phyloP scores from a whole-genome alignment of 2,888 invertebrate genomes.

The Ligdia adustata region DNA sequence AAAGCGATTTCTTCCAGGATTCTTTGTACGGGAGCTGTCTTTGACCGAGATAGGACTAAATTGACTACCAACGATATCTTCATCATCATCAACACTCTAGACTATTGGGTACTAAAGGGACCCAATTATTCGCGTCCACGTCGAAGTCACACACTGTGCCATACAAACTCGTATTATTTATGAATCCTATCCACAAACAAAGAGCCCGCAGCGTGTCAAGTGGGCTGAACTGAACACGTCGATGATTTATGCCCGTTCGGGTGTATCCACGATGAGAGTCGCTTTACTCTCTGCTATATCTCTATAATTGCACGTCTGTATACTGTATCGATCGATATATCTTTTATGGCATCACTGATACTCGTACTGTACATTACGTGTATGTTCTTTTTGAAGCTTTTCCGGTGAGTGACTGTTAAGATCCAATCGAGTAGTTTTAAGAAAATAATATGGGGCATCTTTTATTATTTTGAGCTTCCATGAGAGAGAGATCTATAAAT shows the following conservation, averaged over 20 bases:
- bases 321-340: constrained; percentile 9
- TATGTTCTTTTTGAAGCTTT: too few relatives aligned
- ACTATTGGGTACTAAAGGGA: not conserved
- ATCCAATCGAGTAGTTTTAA: too few relatives aligned
- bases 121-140: constrained; percentile 11
- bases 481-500: too few relatives aligned
- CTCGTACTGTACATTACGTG: constrained; percentile 1
- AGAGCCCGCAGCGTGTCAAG: constrained; percentile 31
- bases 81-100: too few relatives aligned
- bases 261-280: constrained; percentile 24
- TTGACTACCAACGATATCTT: too few relatives aligned
- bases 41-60: too few relatives aligned
- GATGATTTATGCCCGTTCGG: constrained; percentile 32
- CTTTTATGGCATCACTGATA: constrained; percentile 8
- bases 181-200: constrained; percentile 25
- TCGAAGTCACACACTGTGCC: constrained; percentile 20
- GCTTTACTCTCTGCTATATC: constrained; percentile 3
- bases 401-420: too few relatives aligned
- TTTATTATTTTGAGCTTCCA: too few relatives aligned
- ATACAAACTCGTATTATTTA: constrained; percentile 17
- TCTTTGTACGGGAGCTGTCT: too few relatives aligned
- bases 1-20: too few relatives aligned
- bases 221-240: constrained; percentile 33
- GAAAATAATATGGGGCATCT: too few relatives aligned
- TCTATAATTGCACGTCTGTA: constrained; percentile 13